Evolutionary conservation across 2,113 vertebrate species (phyloP).

Genomic region (Actenoides lindsayi): DNA sequence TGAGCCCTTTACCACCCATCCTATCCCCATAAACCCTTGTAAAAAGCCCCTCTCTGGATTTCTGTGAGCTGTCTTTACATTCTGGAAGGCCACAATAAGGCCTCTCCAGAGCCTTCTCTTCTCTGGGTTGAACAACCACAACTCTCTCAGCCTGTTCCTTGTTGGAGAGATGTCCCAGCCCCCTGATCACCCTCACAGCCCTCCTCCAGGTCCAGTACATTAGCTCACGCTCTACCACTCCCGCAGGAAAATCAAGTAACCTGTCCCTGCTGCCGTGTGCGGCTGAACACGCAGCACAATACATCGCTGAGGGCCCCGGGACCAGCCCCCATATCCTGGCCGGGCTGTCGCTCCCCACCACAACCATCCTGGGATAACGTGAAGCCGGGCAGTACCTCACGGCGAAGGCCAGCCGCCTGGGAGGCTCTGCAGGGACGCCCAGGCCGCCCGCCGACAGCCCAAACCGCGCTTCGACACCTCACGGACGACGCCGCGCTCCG

Average conservation of each 20-base stretch:
- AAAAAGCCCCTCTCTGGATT: too few species aligned
- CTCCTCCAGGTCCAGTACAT: background rate
- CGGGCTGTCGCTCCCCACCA: rapidly evolving
- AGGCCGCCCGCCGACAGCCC: rapidly evolving
- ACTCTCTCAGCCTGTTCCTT: background rate
- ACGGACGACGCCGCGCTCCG: rapidly evolving
- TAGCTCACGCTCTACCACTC: background rate
- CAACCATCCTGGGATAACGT: rapidly evolving
- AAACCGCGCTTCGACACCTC: rapidly evolving
- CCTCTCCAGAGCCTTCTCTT: background rate
- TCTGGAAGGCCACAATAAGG: background rate
- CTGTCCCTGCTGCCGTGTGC: background rate
- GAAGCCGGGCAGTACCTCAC: background rate
- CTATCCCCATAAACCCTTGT: too few species aligned
- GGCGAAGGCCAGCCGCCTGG: rapidly evolving
- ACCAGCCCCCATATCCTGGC: rapidly evolving
- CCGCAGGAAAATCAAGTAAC: background rate
- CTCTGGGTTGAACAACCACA: background rate
- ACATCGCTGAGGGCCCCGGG: rapidly evolving
- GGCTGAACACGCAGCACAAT: background rate
- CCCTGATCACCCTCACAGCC: background rate
- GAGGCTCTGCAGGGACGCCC: rapidly evolving
- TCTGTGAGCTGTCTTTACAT: too few species aligned
- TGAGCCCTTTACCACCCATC: too few species aligned
- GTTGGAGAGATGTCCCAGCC: background rate